A percentile compares a stretch with the other conserved stretches of the same genome.
These are phyloP conservation scores for Hydraecia micacea DNA, from an alignment of 2,888 invertebrate species.

Conservation along the genomic window DNA sequence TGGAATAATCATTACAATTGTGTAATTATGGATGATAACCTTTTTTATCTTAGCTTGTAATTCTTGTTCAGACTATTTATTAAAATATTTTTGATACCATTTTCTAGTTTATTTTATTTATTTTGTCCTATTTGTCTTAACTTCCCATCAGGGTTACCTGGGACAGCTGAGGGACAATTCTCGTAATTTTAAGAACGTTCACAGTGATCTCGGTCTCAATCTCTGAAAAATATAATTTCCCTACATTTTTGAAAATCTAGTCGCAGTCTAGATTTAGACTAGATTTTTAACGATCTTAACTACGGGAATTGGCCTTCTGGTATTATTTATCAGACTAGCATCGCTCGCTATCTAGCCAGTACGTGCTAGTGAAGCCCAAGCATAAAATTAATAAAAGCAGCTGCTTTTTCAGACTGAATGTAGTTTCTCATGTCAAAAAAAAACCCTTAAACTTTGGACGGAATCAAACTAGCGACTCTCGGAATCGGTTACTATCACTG, in stretches of 20 bases:
- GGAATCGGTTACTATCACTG: neutral
- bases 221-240: too few species aligned
- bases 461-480: slow-evolving; percentile 1
- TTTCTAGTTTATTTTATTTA: slow-evolving; percentile 18
- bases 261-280: too few species aligned
- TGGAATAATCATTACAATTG: slow-evolving; percentile 2
- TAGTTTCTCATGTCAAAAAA: neutral
- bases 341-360: too few species aligned
- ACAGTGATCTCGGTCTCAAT: too few species aligned
- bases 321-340: neutral
- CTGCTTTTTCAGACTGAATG: neutral
- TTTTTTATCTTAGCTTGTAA: slow-evolving; percentile 25
- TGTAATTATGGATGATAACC: slow-evolving; percentile 20
- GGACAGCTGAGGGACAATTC: too few species aligned
- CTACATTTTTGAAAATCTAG: too few species aligned
- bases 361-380: too few species aligned
- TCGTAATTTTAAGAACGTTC: too few species aligned
- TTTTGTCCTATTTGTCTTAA: neutral
- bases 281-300: too few species aligned
- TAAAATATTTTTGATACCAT: slow-evolving; percentile 63
- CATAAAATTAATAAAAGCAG: neutral
- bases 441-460: neutral
- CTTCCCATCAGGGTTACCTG: neutral
- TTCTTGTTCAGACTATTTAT: slow-evolving; percentile 52
- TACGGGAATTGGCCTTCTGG: neutral